phyloP scores from a whole-genome alignment of 2,113 vertebrate genomes.

The Psittacus erithacus region DNA sequence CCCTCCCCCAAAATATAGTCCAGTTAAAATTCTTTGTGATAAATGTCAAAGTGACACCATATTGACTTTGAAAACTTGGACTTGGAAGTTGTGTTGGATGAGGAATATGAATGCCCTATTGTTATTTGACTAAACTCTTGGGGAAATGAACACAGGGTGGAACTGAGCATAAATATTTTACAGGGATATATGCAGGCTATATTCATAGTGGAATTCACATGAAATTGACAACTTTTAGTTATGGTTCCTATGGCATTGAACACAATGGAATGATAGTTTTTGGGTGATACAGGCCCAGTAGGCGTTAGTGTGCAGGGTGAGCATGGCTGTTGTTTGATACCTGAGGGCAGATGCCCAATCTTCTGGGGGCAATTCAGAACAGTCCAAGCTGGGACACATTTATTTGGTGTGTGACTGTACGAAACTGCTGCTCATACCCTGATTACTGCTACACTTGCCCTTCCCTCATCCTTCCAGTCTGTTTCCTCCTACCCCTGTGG shows the following conservation, averaged over 20 bases:
- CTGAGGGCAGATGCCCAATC: background rate
- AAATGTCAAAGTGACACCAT: background rate
- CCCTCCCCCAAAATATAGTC: background rate
- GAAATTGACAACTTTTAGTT: background rate
- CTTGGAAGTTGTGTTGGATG: background rate
- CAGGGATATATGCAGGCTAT: background rate
- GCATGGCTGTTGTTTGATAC: background rate
- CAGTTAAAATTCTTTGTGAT: conserved; percentile 31
- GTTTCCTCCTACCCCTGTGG: background rate
- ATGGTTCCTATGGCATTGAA: background rate
- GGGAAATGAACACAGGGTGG: background rate
- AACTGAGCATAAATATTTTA: background rate
- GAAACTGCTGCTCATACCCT: background rate
- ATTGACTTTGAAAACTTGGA: background rate
- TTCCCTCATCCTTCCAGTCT: background rate
- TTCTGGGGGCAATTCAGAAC: background rate
- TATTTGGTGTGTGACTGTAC: background rate
- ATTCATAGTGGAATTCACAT: background rate
- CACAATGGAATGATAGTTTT: background rate
- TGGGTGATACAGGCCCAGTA: background rate
- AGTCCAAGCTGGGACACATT: background rate
- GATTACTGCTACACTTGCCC: background rate
- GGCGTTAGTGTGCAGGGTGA: background rate
- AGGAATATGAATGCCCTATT: background rate
- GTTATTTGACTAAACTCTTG: background rate